phyloP scores from a whole-genome alignment of 53 echinoderm and acorn worm genomes.

The Mesocentrotus franciscanus region DNA sequence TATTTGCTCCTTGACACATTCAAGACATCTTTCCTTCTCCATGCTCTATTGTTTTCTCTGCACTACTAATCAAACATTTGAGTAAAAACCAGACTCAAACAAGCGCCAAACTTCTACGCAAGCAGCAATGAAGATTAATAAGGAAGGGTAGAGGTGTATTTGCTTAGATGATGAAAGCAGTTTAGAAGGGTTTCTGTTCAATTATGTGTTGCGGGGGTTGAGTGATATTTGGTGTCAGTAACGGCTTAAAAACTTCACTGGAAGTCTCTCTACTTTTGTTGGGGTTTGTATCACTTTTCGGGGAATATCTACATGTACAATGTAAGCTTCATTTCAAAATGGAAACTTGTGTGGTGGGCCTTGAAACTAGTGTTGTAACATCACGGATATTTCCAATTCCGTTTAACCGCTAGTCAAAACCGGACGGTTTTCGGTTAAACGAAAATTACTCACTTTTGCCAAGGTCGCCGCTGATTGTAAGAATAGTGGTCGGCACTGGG shows the following conservation, averaged over 20 bases:
- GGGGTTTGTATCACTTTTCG: background rate
- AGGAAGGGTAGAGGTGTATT: slow-evolving; percentile 6
- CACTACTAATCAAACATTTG: slow-evolving; percentile 19
- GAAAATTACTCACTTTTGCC: no score
- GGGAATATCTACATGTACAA: slow-evolving; percentile 1
- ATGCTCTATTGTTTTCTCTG: slow-evolving; percentile 5
- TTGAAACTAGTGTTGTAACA: no score
- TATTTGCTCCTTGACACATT: slow-evolving; percentile 6
- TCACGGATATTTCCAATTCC: no score
- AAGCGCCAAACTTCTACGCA: background rate
- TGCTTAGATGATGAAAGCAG: slow-evolving; percentile 35
- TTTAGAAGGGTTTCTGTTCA: slow-evolving; percentile 21
- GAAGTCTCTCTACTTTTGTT: background rate
- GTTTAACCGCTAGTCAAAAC: no score
- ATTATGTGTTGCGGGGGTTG: background rate
- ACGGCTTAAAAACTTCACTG: background rate
- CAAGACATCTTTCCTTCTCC: slow-evolving; percentile 10
- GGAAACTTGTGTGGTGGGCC: background rate
- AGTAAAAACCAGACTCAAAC: slow-evolving; percentile 22
- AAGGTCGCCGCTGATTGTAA: no score
- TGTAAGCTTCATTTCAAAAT: background rate
- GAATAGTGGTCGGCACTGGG: no score
- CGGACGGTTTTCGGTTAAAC: no score
- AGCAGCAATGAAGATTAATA: background rate
- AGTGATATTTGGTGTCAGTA: background rate